Percentiles rank a stretch among this genome's conserved stretches.
phyloP scores from a whole-genome alignment of 1,140 invertebrate genomes.

The Ips typographus region DNA sequence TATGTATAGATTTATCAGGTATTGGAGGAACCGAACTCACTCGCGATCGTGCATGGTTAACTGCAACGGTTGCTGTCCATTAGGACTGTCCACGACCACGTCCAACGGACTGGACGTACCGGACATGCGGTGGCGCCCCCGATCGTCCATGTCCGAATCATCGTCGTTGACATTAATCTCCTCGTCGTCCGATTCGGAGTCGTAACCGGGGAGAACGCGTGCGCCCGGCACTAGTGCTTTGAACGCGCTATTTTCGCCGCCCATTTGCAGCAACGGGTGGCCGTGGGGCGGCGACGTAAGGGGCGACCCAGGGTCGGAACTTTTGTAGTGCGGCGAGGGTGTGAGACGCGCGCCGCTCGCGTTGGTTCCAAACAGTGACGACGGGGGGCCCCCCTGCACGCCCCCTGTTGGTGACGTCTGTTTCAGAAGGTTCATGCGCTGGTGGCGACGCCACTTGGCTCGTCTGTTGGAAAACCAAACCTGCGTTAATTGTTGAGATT shows the following conservation, averaged over 20 bases:
- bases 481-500: conserved; percentile 57
- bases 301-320: conserved; percentile 53
- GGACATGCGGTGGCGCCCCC: conserved; percentile 32
- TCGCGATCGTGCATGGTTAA: conserved; percentile 51
- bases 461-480: conserved; percentile 99
- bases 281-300: conserved; percentile 42
- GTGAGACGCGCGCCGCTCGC: conserved; percentile 44
- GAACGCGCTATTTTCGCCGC: conserved; percentile 83
- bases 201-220: conserved; percentile 52
- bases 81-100: conserved; percentile 46
- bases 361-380: conserved; percentile 50
- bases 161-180: conserved; percentile 70
- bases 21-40: background rate
- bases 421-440: conserved; percentile 90
- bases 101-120: conserved; percentile 49
- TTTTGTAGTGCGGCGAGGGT: conserved; percentile 50
- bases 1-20: too few relatives aligned
- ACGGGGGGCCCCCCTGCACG: conserved; percentile 48
- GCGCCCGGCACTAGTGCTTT: conserved; percentile 63
- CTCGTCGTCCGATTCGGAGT: conserved; percentile 68
- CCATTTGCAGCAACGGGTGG: conserved; percentile 60
- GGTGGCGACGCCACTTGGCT: conserved; percentile 94
- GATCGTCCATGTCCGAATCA: conserved; percentile 56
- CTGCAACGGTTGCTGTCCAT: conserved; percentile 48
- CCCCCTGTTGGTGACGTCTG: conserved; percentile 59